phyloP scores from a whole-genome alignment of 2,113 vertebrate species.

The Podiceps cristatus region DNA sequence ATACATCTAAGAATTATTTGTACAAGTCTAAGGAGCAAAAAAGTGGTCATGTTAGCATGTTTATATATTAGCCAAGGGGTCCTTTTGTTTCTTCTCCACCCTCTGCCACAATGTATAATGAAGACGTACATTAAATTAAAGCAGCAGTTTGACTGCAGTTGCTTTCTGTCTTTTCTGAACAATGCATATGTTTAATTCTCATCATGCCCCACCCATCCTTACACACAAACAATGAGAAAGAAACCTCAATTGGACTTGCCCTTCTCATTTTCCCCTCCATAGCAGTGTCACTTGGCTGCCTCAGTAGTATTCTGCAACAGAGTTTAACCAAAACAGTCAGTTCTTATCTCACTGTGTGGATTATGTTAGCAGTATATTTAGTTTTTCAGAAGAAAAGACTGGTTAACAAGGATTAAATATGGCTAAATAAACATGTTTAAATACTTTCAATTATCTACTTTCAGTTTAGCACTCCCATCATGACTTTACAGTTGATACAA shows the following conservation, averaged over 20 bases:
- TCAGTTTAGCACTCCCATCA: background rate
- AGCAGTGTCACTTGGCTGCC: background rate
- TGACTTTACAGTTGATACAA: background rate
- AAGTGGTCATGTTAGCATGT: background rate
- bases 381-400: background rate
- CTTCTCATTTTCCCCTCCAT: background rate
- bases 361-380: background rate
- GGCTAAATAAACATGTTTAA: background rate
- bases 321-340: background rate
- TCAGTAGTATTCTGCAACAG: background rate
- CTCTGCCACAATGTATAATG: background rate
- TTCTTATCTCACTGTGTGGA: background rate
- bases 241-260: background rate
- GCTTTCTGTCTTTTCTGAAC: background rate
- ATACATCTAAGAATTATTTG: background rate
- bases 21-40: background rate
- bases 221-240: background rate
- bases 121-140: background rate
- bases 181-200: background rate
- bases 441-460: background rate
- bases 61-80: background rate
- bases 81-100: background rate
- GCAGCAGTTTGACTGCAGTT: background rate
- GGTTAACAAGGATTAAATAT: background rate
- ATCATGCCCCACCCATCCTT: background rate